A percentile compares a stretch with the other conserved stretches of the same genome.
Evolutionary conservation across 2,797 vertebrate genomes (phyloP).

Genomic region (Lates japonicus): DNA sequence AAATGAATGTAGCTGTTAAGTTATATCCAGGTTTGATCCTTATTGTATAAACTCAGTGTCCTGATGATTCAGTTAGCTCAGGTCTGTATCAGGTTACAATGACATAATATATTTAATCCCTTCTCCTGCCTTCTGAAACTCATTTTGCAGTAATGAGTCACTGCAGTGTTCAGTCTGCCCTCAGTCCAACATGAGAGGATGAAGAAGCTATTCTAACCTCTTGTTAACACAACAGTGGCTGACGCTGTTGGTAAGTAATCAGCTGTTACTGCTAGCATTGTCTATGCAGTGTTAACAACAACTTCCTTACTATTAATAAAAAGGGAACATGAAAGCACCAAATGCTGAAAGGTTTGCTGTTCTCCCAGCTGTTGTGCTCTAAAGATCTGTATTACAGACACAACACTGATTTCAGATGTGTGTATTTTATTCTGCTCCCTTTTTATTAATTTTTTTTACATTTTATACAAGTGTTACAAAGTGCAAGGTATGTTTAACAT

Average conservation of each 20-base stretch:
- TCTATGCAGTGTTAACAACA: too few relatives aligned
- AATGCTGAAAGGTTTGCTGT: background rate
- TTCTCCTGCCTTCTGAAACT: background rate
- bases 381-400: background rate
- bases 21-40: background rate
- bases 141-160: too few relatives aligned
- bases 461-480: conserved; percentile 12
- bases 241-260: too few relatives aligned
- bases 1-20: background rate
- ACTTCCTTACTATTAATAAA: too few relatives aligned
- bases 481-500: conserved; percentile 41
- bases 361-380: background rate
- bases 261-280: too few relatives aligned
- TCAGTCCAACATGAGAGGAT: too few relatives aligned
- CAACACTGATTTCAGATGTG: background rate
- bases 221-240: too few relatives aligned
- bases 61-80: background rate
- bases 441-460: too few relatives aligned
- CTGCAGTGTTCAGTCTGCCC: too few relatives aligned
- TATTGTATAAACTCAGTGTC: background rate
- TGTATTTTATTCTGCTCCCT: background rate
- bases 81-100: background rate
- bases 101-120: background rate
- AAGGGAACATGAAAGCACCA: too few relatives aligned
- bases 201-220: too few relatives aligned